phyloP scores from a whole-genome alignment of 2,888 invertebrate species.

The Adelognathus sp. region DNA sequence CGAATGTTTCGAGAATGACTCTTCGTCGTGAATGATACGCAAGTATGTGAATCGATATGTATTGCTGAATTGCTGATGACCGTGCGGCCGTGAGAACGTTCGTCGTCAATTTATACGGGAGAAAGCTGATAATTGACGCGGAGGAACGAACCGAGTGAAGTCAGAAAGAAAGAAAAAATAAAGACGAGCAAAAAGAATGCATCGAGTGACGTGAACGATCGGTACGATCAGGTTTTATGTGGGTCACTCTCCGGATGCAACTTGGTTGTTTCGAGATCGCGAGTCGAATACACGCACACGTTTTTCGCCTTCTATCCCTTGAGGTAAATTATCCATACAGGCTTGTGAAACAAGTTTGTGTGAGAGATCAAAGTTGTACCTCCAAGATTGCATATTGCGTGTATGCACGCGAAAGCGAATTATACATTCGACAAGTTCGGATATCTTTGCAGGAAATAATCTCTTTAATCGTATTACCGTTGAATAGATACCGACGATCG shows the following conservation, averaged over 20 bases:
- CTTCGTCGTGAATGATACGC: not conserved
- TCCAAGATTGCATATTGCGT: not conserved
- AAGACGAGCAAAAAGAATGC: not conserved
- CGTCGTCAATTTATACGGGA: constrained; percentile 32
- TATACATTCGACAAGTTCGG: not conserved
- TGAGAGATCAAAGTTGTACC: not conserved
- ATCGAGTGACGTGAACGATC: constrained; percentile 22
- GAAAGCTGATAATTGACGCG: constrained; percentile 49
- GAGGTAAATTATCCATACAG: not conserved
- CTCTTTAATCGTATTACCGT: not conserved
- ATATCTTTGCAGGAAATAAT: not conserved
- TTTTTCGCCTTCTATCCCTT: not conserved
- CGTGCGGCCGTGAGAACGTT: constrained; percentile 4
- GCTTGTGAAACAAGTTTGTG: not conserved
- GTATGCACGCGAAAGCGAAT: not conserved
- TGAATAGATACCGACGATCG: not conserved
- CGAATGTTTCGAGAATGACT: not conserved
- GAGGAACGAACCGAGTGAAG: constrained; percentile 34
- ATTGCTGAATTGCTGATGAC: not conserved
- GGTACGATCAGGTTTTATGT: constrained; percentile 60
- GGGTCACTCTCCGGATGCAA: constrained; percentile 44
- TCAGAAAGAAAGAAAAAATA: constrained; percentile 18
- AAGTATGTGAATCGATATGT: not conserved
- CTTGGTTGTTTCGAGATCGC: constrained; percentile 41
- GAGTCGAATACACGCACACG: not conserved